phyloP scores from a whole-genome alignment of 2,888 invertebrate genomes.

The Slavum lentiscoides region DNA sequence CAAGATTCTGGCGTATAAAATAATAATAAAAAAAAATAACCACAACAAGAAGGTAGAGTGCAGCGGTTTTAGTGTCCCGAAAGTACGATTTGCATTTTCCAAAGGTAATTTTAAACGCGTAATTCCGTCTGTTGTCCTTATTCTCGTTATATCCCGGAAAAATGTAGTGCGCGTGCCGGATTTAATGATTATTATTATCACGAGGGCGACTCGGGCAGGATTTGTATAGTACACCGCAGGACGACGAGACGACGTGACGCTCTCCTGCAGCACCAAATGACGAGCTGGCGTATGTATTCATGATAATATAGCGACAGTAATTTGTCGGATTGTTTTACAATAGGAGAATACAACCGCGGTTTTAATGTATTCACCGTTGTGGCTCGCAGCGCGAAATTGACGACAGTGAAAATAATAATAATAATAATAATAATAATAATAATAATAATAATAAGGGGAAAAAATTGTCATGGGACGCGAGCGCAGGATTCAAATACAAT shows the following conservation, averaged over 20 bases:
- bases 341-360: background rate
- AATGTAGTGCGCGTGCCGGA: slow-evolving; percentile 23
- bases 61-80: slow-evolving; percentile 18
- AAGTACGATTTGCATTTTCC: slow-evolving; percentile 43
- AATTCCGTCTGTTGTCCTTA: slow-evolving; percentile 34
- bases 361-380: background rate
- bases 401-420: background rate
- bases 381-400: no score
- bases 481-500: no score
- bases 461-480: background rate
- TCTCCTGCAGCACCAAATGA: no score
- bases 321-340: slow-evolving; percentile 23
- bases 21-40: background rate
- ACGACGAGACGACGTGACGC: background rate
- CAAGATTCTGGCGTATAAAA: background rate
- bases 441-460: background rate
- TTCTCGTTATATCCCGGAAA: background rate
- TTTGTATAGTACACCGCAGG: background rate
- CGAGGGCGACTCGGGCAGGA: background rate
- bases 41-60: background rate
- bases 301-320: background rate
- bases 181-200: slow-evolving; percentile 22
- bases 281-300: background rate
- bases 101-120: slow-evolving; percentile 35
- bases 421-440: no score